Evolutionary conservation across 2,113 vertebrate genomes (phyloP), one percentile per base, ranked within the genome.

Genomic region (Glaucidium brasilianum): DNA sequence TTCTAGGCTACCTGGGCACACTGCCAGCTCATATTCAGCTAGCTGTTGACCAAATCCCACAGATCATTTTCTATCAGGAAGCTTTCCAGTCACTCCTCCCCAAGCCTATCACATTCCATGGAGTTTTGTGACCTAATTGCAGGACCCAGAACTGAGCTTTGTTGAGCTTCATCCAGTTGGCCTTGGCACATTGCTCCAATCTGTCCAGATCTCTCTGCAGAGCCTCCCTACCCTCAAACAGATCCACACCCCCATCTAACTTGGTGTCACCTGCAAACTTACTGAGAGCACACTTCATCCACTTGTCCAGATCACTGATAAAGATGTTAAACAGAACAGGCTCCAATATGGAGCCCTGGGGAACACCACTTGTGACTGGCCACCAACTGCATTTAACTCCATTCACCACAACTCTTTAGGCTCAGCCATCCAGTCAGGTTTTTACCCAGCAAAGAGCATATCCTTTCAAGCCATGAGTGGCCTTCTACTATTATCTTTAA

Each of bases 401-500:
- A 35, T 49, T 67, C 39, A 59, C 10, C 43, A 53, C 4, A 19
- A 69, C 30, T 41, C 21, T 58, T 72, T 25, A 23, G 34, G 67
- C 11, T 7, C 4, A 15, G 49, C 55, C 30, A 53, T 16, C 4
- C 10, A 29, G 21, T 4, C 1, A 47, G 11, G 19, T 73, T 73
- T 74, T 63, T 35, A 47, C 17, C 13, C 34, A 59, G 43, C 20
- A 10, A 55, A 53, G 18, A 34, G 11, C 19, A 10, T 16, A 47
- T 13, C 10, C 4, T 3, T 30, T 16, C 32, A 71, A 76, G 16
- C 30, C 23, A 50, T 35, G 12, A 49, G 35, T 17, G 76, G 63
- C 59, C 59, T 74, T 90, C 85, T 68, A 83, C 53, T 43, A 35
- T 14, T 86, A 41, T 47, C 52, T 84, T 93, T 79, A 73, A 96